A percentile compares a stretch with the other conserved stretches of the same genome.
Conservation (phyloP, 2,113 vertebrate species). For the Thryonomys swinderianus region DNA sequence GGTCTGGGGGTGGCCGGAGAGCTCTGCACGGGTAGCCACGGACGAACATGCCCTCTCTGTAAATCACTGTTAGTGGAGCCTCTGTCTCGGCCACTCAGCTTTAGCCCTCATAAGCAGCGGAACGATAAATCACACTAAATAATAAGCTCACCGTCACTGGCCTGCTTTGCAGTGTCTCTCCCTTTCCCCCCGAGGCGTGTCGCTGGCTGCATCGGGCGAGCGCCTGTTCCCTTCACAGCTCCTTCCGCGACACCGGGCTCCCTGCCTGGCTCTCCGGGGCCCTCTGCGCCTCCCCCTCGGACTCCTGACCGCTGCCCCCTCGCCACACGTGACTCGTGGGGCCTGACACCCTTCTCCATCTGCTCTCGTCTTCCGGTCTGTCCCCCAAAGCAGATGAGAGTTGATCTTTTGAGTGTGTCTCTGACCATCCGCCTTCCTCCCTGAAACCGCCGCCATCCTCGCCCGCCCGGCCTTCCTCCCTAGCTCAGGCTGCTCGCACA, state of each 20-base stretch:
- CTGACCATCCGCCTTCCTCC: neutral
- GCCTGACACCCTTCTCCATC: neutral
- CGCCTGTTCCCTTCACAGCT: neutral
- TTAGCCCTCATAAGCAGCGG: neutral
- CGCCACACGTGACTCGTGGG: neutral
- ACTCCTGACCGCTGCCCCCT: neutral
- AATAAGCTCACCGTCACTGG: neutral
- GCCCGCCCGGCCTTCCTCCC: too few relatives aligned
- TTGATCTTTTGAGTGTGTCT: conserved; percentile 29
- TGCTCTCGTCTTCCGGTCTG: neutral
- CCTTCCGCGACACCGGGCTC: neutral
- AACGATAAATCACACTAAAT: neutral
- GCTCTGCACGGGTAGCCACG: neutral
- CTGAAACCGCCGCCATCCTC: neutral
- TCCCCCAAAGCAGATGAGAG: neutral
- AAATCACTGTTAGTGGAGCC: neutral
- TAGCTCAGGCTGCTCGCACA: neutral
- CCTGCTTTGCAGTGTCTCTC: neutral
- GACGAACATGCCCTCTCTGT: neutral
- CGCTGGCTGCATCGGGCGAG: neutral
- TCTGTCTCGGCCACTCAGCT: conserved; percentile 1
- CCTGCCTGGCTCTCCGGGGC: neutral
- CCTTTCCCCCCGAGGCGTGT: neutral
- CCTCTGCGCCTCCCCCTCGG: too few relatives aligned
- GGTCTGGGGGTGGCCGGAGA: neutral